Conservation (phyloP, 1,140 invertebrate genomes). For the Leptopilina clavipes region DNA sequence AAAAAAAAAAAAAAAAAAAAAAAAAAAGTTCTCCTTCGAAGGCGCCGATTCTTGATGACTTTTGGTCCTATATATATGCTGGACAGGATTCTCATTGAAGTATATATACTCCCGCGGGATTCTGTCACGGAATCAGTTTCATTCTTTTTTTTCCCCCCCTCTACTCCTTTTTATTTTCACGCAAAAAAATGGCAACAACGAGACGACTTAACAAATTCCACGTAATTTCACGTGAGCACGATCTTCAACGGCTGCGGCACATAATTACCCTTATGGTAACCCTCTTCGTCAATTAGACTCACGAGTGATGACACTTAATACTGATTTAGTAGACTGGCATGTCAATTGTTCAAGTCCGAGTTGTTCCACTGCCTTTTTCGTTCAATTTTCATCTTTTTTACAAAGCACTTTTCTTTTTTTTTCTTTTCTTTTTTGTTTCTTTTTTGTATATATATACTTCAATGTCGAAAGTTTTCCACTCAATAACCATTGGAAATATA, state of each 20-base stretch:
- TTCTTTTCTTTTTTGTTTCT: too few relatives aligned
- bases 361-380: slow-evolving; percentile 18
- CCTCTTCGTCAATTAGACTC: slow-evolving; percentile 59
- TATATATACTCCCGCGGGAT: slow-evolving; percentile 41
- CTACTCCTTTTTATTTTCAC: too few relatives aligned
- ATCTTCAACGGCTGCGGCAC: slow-evolving; percentile 38
- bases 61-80: background rate
- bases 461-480: too few relatives aligned
- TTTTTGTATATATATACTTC: too few relatives aligned
- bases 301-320: slow-evolving; percentile 57
- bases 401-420: too few relatives aligned
- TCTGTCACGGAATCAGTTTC: slow-evolving; percentile 48
- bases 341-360: slow-evolving; percentile 47
- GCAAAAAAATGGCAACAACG: slow-evolving; percentile 37
- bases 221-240: slow-evolving; percentile 56
- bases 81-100: slow-evolving; percentile 48
- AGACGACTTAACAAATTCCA: slow-evolving; percentile 56
- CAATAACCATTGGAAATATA: too few relatives aligned
- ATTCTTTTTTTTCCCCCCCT: slow-evolving; percentile 15
- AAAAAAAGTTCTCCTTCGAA: slow-evolving; percentile 45
- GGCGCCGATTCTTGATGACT: slow-evolving; percentile 41
- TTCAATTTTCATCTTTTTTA: slow-evolving; percentile 16
- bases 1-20: slow-evolving; percentile 41
- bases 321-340: slow-evolving; percentile 57
- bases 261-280: slow-evolving; percentile 50